Evolutionary conservation across 1,140 invertebrate species (phyloP), one percentile per base, ranked within the genome.

Genomic region (Cecropterus lyciades): DNA sequence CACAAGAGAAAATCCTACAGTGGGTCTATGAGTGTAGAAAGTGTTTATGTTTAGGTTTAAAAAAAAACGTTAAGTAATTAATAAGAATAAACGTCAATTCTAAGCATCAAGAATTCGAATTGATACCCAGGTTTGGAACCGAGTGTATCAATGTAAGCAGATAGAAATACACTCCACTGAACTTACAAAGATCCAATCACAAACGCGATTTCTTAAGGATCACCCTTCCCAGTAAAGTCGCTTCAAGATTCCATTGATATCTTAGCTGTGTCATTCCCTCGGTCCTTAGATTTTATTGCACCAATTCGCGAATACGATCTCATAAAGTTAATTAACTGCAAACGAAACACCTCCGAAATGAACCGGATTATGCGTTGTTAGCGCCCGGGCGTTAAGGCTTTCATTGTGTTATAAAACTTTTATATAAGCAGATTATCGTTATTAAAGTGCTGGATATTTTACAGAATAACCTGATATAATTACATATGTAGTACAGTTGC

Each of bases 291-390:
- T 80, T 85, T 85, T 85, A 85, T 80, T 71, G 70, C 74, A 33
- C 16, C 73, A 78, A 71, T 81, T 85, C 70, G 51, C 67, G 69
- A 62, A 80, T 77, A 80, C 69, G 73, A 66, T 57, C 43, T 75
- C 82, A 64, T 84, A 87, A 87, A 85, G 49, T 80, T 82, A 83
- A 86, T 86, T 82, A 87, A 87, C 68, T 79, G 75, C 74, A 75
- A 80, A 82, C 70, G 72, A 73, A 85, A 81, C 78, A 81, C 73
- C 74, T 81, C 57, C 56, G 68, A 72, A 79, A 79, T 77, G 70
- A 76, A 76, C 72, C 57, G 74, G 62, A 75, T 79, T 79, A 71
- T 77, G 70, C 67, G 65, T 71, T 75, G 71, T 66, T 73, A 73
- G 56, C 66, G 52, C 60, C 40, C 46, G 49, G 55, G 49, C 62